These are phyloP conservation scores for Seira ritae DNA, from an alignment of 2,888 invertebrate species.

Conservation along the genomic window DNA sequence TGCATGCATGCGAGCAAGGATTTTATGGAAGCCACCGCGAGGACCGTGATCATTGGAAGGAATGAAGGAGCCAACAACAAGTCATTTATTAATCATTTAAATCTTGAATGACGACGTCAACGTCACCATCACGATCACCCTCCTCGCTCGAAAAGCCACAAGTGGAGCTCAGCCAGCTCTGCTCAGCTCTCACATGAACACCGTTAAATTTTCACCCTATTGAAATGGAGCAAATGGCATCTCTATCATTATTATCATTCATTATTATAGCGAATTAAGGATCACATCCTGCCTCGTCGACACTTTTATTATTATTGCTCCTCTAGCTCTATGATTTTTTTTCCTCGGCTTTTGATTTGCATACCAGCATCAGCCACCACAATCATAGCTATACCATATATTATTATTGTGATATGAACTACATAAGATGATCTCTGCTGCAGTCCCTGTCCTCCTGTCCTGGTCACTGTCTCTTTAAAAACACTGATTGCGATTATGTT, in stretches of 20 bases:
- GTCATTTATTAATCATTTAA: constrained; percentile 73
- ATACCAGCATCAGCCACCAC: too few species aligned
- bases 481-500: constrained; percentile 32
- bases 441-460: background rate
- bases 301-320: constrained; percentile 35
- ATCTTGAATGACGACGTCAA: constrained; percentile 64
- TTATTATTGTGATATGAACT: too few species aligned
- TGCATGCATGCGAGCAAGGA: constrained; percentile 8
- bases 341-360: background rate
- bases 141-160: constrained; percentile 19
- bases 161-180: background rate
- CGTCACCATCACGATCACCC: constrained; percentile 36
- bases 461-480: constrained; percentile 36
- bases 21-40: too few species aligned
- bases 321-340: constrained; percentile 22
- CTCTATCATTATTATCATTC: constrained; percentile 47
- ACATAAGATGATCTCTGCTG: too few species aligned
- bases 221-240: constrained; percentile 1
- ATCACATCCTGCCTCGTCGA: constrained; percentile 72
- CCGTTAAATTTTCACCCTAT: constrained; percentile 3
- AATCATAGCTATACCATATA: too few species aligned
- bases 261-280: constrained; percentile 70
- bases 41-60: too few species aligned
- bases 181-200: background rate
- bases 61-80: constrained; percentile 45